Evolutionary conservation across 2,888 invertebrate species (phyloP), one percentile per base, ranked within the genome.

Genomic region (Drosophila pseudotakahashii): DNA sequence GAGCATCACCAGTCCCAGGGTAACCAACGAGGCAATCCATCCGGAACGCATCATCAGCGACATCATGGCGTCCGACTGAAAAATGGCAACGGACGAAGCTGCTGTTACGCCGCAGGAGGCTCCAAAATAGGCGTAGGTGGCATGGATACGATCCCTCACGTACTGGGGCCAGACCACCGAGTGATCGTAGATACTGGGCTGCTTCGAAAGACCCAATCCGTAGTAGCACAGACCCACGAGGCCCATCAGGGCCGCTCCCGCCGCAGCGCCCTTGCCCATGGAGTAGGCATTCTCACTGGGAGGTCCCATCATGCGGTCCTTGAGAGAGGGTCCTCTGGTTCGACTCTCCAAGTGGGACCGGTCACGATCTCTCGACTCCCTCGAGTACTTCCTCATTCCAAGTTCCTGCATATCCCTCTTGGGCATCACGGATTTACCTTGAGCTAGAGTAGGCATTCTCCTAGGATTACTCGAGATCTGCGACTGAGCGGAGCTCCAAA

Each of bases 161-260:
- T 97, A 97, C 81, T 97, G 93, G 1, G 99, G 98, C 99, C 99
- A 99, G 61, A 98, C 91, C 97, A 95, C 94, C 67, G 97, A 94
- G 89, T 95, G 95, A 89, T 99, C 98, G 52, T 98, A 92, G 73
- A 96, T 95, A 66, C 97, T 98, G 39, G 95, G 93, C 88, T 96
- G 94, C 68, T 94, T 94, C 3, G 96, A 95, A 41, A 98, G 93
- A 57, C 98, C 98, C 47, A 98, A 92, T 26, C 99, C 99, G 93
- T 99, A 99, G 91, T 95, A 99, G 90, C 98, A 98, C 4, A 99
- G 93, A 13, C 98, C 97, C 70, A 96, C 98, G 42, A 99, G 89
- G 36, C 99, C 99, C 63, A 98, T 91, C 9, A 95, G 95, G 7
- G 98, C 96, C 14, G 97, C 98, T 50, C 98, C 99, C 51, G 97